phyloP scores from a whole-genome alignment of 1,140 invertebrate species.

The Batillaria attramentaria region DNA sequence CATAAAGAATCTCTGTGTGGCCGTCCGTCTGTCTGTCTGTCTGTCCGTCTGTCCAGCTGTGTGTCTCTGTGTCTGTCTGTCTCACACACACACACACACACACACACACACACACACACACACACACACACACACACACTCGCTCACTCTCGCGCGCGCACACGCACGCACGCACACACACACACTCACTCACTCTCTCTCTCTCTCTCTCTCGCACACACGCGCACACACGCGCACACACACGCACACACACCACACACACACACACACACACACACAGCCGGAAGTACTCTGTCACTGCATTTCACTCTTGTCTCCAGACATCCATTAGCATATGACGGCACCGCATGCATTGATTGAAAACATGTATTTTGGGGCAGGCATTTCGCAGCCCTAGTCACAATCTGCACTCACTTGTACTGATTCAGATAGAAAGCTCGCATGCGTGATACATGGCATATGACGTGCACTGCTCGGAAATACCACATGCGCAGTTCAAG shows the following conservation, averaged over 20 bases:
- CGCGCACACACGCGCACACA: neutral
- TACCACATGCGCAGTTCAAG: too few relatives aligned
- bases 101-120: neutral
- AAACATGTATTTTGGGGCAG: neutral
- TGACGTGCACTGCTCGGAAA: too few relatives aligned
- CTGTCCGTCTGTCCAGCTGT: too few relatives aligned
- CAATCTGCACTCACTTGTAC: too few relatives aligned
- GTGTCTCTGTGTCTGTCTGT: neutral
- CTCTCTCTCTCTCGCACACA: neutral
- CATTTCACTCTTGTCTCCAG: neutral
- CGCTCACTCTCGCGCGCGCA: neutral
- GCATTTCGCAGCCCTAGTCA: neutral
- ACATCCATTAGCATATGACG: neutral
- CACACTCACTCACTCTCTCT: neutral
- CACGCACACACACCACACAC: slow-evolving; percentile 17
- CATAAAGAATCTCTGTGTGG: too few relatives aligned
- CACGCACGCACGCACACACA: neutral
- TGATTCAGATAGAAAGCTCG: too few relatives aligned
- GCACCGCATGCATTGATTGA: neutral
- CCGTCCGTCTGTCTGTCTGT: too few relatives aligned
- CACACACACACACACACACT: slow-evolving; percentile 14
- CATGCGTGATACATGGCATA: too few relatives aligned
- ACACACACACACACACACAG: too few relatives aligned
- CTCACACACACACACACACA: slow-evolving; percentile 4
- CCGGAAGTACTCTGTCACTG: neutral